Evolutionary conservation across 2,113 vertebrate species (phyloP), one percentile per base, ranked within the genome.

Genomic region (Pogonocichla stellata): DNA sequence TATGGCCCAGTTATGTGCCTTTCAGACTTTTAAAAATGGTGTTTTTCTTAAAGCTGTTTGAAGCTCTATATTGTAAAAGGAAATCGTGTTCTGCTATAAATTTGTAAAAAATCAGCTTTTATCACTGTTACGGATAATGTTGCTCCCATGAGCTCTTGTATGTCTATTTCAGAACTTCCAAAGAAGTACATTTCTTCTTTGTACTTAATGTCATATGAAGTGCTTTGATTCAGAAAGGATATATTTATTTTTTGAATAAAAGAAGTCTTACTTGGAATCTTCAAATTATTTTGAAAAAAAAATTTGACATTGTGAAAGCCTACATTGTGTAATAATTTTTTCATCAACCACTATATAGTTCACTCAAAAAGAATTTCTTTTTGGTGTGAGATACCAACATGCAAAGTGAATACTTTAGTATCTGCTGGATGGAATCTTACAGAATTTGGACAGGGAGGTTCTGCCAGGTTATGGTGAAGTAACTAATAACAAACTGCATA

Each of bases 241-340:
- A 98, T 98, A 98, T 98, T 98, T 98, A 98, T 98, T 98, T 98
- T 98, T 98, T 96, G 97, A 98, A 98, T 98, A 98, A 98, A 98
- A 96, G 92, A 90, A 95, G 64, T 97, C 97, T 98, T 98, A 95
- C 91, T 89, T 86, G 71, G 91, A 90, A 69, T 86, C 64, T 95
- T 92, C 86, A 54, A 89, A 80, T 94, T 96, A 73, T 96, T 96
- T 97, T 95, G 84, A 53, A 70, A 70, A 69, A 69, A 80, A 80
- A 70, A 57, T 9, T 72, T 86, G 73, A 82, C 57, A 73, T 34
- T 79, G 69, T 93, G 89, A 90, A 82, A 86, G 50, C 80, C 54
- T 57, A 54, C 54, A 29, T 73, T 66, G 43, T 90, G 74, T 93
- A 88, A 57, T 82, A 29, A 8, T 83, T 91, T 94, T 94, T 89